A percentile compares a stretch with the other conserved stretches of the same genome.
These are phyloP conservation scores for Lingula anatina DNA, from an alignment of 2,888 invertebrate species.

Conservation along the genomic window DNA sequence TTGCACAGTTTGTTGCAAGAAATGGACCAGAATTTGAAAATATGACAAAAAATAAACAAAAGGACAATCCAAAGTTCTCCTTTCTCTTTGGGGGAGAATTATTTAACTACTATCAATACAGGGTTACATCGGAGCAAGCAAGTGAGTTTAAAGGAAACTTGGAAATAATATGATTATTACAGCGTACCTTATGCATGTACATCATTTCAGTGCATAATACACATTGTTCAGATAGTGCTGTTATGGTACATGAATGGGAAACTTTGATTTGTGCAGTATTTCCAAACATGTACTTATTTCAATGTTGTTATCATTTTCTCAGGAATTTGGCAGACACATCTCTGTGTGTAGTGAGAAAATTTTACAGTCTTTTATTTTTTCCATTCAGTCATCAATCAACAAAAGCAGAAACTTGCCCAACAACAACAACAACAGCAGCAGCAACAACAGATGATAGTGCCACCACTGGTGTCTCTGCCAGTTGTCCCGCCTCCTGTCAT, in stretches of 20 bases:
- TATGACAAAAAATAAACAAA: constrained; percentile 98
- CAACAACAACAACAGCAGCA: constrained; percentile 38
- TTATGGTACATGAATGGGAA: background rate
- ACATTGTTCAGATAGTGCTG: background rate
- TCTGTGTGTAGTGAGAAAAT: constrained; percentile 1
- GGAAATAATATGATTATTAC: too few species aligned
- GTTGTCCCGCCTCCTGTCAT: too few species aligned
- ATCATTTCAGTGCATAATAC: background rate
- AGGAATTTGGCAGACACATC: too few species aligned
- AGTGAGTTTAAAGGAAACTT: too few species aligned
- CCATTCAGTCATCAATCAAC: constrained; percentile 31
- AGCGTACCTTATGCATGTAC: background rate
- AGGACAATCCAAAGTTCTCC: constrained; percentile 94
- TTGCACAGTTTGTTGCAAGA: constrained; percentile 96
- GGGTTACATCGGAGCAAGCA: constrained; percentile 91
- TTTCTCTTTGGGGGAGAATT: constrained; percentile 95
- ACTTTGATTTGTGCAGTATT: background rate
- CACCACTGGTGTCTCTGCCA: too few species aligned
- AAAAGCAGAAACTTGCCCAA: constrained; percentile 41
- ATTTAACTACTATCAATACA: constrained; percentile 94
- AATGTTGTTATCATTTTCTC: background rate
- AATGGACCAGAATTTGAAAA: constrained; percentile 99
- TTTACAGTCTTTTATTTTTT: constrained; percentile 9
- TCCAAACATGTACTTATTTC: background rate
- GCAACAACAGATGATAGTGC: too few species aligned